phyloP scores from a whole-genome alignment of 2,797 vertebrate species.

The Brotula barbata region DNA sequence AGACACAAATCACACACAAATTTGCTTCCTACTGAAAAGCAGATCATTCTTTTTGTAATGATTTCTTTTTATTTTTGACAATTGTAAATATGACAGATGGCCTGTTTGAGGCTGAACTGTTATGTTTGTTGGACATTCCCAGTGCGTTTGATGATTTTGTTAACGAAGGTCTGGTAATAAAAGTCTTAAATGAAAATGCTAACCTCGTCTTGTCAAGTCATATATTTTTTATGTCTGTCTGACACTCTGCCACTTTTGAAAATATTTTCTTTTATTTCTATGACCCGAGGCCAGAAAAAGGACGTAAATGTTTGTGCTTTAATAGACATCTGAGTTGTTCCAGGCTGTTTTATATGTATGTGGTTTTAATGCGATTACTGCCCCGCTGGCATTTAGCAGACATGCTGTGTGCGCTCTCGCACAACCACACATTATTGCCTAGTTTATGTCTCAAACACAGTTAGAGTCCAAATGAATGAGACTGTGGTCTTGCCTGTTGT shows the following conservation, averaged over 20 bases:
- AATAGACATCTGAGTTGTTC: neutral
- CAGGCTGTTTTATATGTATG: neutral
- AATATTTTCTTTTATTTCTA: too few relatives aligned
- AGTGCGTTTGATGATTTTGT: slow-evolving; percentile 13
- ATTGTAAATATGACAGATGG: slow-evolving; percentile 7
- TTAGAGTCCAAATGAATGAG: slow-evolving; percentile 27
- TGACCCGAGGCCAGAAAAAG: too few relatives aligned
- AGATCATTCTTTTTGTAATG: neutral
- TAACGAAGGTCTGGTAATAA: neutral
- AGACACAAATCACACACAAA: neutral
- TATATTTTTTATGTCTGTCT: too few relatives aligned
- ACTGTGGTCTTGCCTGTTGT: slow-evolving; percentile 57
- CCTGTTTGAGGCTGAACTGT: slow-evolving; percentile 1
- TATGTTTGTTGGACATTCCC: neutral
- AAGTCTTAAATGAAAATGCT: neutral
- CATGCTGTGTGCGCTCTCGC: neutral
- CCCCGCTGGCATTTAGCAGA: slow-evolving; percentile 17
- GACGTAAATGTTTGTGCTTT: too few relatives aligned
- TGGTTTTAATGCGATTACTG: slow-evolving; percentile 2
- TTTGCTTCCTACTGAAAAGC: neutral
- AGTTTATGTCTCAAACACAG: slow-evolving; percentile 31
- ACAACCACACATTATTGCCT: slow-evolving; percentile 20
- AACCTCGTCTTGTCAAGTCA: neutral
- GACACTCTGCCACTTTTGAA: too few relatives aligned
- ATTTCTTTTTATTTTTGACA: neutral